Evolutionary conservation across 2,797 vertebrate genomes (phyloP).

Genomic region (Acestrorhynchus altus): DNA sequence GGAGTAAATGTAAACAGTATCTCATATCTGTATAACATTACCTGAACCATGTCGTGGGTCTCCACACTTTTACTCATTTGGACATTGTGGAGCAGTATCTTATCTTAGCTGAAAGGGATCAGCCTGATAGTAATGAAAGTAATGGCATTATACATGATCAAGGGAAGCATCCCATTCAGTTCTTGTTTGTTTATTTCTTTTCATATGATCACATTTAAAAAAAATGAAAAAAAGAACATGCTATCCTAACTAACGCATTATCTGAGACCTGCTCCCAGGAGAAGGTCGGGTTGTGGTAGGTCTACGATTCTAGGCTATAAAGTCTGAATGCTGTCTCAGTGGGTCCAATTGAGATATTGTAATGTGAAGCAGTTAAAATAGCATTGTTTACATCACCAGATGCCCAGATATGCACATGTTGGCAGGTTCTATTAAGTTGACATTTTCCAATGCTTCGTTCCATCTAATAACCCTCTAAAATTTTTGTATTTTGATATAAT

Average conservation of each 20-base stretch:
- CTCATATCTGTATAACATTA: conserved; percentile 54
- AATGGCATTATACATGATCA: conserved; percentile 31
- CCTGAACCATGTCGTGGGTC: conserved; percentile 41
- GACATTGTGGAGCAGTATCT: conserved; percentile 42
- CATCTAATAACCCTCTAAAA: conserved; percentile 82
- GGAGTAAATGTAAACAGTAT: conserved; percentile 57
- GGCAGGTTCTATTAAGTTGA: conserved; percentile 79
- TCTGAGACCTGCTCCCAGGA: conserved; percentile 55
- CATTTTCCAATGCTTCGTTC: conserved; percentile 84
- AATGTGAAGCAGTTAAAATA: conserved; percentile 50
- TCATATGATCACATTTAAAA: conserved; percentile 68
- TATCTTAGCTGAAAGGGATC: conserved; percentile 45
- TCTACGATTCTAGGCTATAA: conserved; percentile 28
- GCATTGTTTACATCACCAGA: conserved; percentile 64
- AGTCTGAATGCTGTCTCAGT: conserved; percentile 43
- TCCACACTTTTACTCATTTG: conserved; percentile 51
- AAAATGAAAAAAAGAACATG: conserved; percentile 57
- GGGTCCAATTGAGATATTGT: conserved; percentile 48
- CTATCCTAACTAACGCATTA: conserved; percentile 66
- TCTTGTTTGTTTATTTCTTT: conserved; percentile 52
- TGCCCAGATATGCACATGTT: conserved; percentile 62
- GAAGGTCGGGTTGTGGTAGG: conserved; percentile 19
- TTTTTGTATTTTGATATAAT: conserved; percentile 91
- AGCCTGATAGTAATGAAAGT: conserved; percentile 16
- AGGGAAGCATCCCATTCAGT: neutral